Base-by-base conservation (phyloP, 2,797 vertebrate species). In the Spatula clypeata region DNA sequence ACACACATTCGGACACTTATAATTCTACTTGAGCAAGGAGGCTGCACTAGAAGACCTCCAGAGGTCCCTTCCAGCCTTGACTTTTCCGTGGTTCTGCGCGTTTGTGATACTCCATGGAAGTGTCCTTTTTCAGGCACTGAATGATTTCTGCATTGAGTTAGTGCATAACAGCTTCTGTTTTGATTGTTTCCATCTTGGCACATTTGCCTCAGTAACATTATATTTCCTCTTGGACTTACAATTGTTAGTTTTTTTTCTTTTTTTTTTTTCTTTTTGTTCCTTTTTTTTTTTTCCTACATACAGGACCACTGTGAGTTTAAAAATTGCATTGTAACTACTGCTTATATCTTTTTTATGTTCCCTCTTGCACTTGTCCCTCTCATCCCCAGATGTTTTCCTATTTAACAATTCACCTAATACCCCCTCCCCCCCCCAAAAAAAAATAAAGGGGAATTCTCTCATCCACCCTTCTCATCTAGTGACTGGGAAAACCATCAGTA, bases 121-220 rank as follows among this genome's bases (percentile, higher is more conserved):
- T 36, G 9, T 7, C n/a, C n/a, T 62, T 94, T 84, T 93, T 58
- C 67, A 88, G 80, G 26, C 53, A 40, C 34, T 60, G 75, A 87
- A 47, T 61, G 32, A 84, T 88, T 93, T 90, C 76, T 88, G 11
- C 66, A 75, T 6, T 51, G 18, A 95, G n/a, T 81, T 75, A 75
- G 32, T 77, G 54, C 42, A 60, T 65, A 84, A 84, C 44, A 86
- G 57, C 85, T 90, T 90, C 55, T 90, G 31, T 70, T 94, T 94
- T 90, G 58, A 70, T 88, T 73, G 69, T 88, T 90, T 93, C 62
- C 73, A 29, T 81, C 77, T 76, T 92, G 83, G 64, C 31, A 84
- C 6, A 0, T 88, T 85, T 92, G n/a, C 42, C 42, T 81, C 31
- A 60, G n/a, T 86, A 90, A 49, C 45, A 55, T 70, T 70, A 10